These are phyloP conservation scores for Callinectes sapidus DNA, from an alignment of 2,888 invertebrate species.

Conservation along the genomic window DNA sequence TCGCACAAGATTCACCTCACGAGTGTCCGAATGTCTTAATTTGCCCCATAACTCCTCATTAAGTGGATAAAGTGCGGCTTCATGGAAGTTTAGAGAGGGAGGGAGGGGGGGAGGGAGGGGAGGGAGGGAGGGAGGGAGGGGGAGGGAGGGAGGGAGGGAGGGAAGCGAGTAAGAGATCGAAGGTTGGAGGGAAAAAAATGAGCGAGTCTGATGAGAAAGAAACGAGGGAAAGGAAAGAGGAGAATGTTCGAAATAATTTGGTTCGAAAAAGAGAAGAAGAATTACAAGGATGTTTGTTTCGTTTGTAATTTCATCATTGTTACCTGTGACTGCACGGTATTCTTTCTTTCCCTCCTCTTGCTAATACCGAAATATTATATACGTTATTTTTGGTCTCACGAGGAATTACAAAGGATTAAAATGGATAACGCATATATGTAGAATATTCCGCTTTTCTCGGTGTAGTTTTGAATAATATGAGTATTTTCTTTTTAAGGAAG, in stretches of 20 bases:
- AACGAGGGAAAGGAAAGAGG: background rate
- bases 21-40: slow-evolving; percentile 26
- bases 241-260: background rate
- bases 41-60: slow-evolving; percentile 26
- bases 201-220: background rate
- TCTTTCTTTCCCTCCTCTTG: background rate
- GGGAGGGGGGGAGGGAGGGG: too few relatives aligned
- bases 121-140: background rate
- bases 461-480: too few relatives aligned
- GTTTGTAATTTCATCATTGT: background rate
- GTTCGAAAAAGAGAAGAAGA: background rate
- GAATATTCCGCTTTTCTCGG: too few relatives aligned
- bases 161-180: slow-evolving; percentile 6
- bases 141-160: background rate
- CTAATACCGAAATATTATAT: background rate
- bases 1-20: background rate
- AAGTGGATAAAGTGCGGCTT: slow-evolving; percentile 13
- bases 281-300: background rate
- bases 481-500: background rate
- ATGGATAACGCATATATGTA: too few relatives aligned
- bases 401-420: too few relatives aligned
- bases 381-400: background rate
- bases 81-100: slow-evolving; percentile 14
- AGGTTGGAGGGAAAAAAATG: background rate
- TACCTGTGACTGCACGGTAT: background rate